Evolutionary conservation across 2,113 vertebrate species (phyloP), one percentile per base, ranked within the genome.

Genomic region (Xiphias gladius): DNA sequence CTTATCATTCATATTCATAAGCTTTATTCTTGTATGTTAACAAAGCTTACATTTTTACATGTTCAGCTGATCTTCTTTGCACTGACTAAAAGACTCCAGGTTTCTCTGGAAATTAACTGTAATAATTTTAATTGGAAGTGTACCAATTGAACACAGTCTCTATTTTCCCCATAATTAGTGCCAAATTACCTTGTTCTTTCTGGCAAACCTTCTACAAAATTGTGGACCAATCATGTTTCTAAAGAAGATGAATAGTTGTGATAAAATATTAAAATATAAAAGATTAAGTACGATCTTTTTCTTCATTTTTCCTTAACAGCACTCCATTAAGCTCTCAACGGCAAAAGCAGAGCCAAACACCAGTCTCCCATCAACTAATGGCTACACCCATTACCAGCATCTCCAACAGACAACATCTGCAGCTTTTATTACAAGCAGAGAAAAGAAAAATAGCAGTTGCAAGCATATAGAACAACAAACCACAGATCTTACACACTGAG

Each of bases 381-480:
- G 80, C 78, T 72, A 19, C 64, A 70, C 50, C 76, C 63, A 43
- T 48, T 37, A 50, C 65, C 86, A 76, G 41, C 77, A 70, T 66
- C 82, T 86, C 67, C 81, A 73, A 54, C 85, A 62, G 61, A 76
- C 72, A 85, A 80, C 87, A 90, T 81, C 79, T 82, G 37, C 78
- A 86, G 83, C 88, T 81, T 83, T 64, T 28, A 67, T 14, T 61
- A 76, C 63, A 32, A 73, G 58, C 46, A 79, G 64, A 77, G 55
- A 76, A 79, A 78, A 64, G 32, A 76, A 58, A 63, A 57, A 67
- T 32, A 63, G 54, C 64, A 35, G 39, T 76, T 24, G 32, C 75
- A 69, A 62, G 67, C 68, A 41, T 28, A 39, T 19, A 89, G 35
- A 86, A 79, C 82, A 75, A 75, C 73, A 88, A 85, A 75, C 80